A percentile compares a stretch with the other conserved stretches of the same genome.
Conservation (phyloP, 2,797 vertebrate species). For the Calcarius lapponicus region DNA sequence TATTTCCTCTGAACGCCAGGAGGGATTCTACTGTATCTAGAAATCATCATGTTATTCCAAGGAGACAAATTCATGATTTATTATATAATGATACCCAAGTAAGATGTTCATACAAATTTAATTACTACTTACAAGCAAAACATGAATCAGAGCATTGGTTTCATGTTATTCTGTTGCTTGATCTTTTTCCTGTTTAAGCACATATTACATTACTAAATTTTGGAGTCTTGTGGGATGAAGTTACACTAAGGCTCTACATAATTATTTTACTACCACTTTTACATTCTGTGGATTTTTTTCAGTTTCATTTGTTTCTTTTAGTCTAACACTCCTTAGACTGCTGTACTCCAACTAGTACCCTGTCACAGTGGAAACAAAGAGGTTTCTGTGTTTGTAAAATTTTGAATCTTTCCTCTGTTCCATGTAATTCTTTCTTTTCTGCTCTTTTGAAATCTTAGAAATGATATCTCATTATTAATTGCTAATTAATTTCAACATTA, state of each 20-base stretch:
- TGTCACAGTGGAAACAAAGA: background rate
- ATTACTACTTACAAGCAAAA: background rate
- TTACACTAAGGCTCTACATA: background rate
- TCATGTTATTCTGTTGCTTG: background rate
- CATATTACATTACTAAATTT: background rate
- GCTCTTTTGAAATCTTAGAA: background rate
- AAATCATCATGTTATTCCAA: background rate
- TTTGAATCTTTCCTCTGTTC: background rate
- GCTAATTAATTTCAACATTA: background rate
- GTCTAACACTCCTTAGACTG: background rate
- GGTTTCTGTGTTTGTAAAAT: background rate
- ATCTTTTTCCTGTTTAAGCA: background rate
- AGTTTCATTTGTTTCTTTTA: background rate
- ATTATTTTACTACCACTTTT: background rate
- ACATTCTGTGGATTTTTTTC: background rate
- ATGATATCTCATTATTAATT: background rate
- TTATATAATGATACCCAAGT: background rate
- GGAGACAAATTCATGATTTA: background rate
- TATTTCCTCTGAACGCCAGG: background rate
- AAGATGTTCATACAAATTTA: background rate
- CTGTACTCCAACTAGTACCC: background rate
- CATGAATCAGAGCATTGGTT: background rate
- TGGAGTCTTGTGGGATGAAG: background rate
- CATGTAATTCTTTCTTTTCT: background rate
- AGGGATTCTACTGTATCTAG: background rate